A percentile compares a stretch with the other conserved stretches of the same genome.
Evolutionary conservation across 2,888 invertebrate species (phyloP).

Genomic region (Diaperis boleti): DNA sequence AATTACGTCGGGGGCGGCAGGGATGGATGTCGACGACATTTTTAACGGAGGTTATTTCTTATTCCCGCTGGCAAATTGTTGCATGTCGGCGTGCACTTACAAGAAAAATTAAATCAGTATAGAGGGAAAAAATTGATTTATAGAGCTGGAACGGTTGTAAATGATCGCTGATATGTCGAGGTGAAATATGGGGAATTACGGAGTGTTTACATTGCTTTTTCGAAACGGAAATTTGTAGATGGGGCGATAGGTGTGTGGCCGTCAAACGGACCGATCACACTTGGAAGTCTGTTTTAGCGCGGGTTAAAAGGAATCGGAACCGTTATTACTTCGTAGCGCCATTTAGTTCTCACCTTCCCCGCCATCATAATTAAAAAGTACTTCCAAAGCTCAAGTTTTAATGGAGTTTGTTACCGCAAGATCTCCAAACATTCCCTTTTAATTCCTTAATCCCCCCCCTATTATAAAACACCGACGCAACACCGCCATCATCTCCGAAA

Average conservation of each 20-base stretch:
- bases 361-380: slow-evolving; percentile 4
- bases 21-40: neutral
- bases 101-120: slow-evolving; percentile 5
- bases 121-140: slow-evolving; percentile 1
- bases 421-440: slow-evolving; percentile 11
- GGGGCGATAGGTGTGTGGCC: no score
- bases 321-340: no score
- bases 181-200: no score
- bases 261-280: no score
- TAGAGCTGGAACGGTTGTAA: neutral
- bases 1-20: slow-evolving; percentile 12
- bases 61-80: neutral
- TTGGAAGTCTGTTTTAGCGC: no score
- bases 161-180: slow-evolving; percentile 4
- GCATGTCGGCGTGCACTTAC: neutral
- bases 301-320: no score
- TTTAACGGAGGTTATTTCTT: neutral
- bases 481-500: slow-evolving; percentile 4
- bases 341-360: neutral
- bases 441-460: slow-evolving; percentile 20
- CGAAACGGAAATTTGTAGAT: no score
- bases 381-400: slow-evolving; percentile 13
- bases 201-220: no score
- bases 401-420: slow-evolving; percentile 12
- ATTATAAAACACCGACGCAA: slow-evolving; percentile 15